Percentiles rank a stretch among this genome's conserved stretches.
phyloP scores from a whole-genome alignment of 2,113 vertebrate species.

The Glaucomys volans region DNA sequence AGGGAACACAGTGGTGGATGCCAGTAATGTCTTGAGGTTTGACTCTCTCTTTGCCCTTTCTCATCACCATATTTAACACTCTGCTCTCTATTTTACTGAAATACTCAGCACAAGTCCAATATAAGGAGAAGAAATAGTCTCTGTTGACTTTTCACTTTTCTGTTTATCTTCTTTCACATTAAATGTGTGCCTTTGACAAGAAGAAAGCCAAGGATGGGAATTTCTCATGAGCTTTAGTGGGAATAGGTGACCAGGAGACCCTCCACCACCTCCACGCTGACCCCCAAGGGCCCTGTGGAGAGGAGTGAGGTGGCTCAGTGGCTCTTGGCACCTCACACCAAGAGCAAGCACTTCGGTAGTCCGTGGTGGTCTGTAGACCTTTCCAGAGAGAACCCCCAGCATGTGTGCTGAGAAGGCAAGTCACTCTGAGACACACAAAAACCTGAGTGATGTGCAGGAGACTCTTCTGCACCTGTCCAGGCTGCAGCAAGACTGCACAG shows the following conservation, averaged over 20 bases:
- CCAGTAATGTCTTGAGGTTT: too few relatives aligned
- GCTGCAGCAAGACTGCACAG: not conserved
- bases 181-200: not conserved
- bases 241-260: not conserved
- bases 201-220: accelerated
- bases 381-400: accelerated
- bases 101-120: not conserved
- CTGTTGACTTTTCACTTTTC: not conserved
- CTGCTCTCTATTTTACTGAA: too few relatives aligned
- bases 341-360: too few relatives aligned
- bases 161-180: not conserved
- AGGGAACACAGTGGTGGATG: accelerated
- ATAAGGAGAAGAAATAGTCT: too few relatives aligned
- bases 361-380: not conserved
- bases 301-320: accelerated
- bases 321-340: accelerated
- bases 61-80: not conserved
- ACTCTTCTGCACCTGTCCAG: accelerated
- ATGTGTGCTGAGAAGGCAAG: accelerated
- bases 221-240: accelerated
- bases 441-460: accelerated
- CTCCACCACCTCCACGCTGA: accelerated
- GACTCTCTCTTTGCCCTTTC: too few relatives aligned
- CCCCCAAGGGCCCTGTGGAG: accelerated
- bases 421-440: not conserved